Base-by-base conservation (phyloP, 2,113 vertebrate species). In the Microcebus jonahi region DNA sequence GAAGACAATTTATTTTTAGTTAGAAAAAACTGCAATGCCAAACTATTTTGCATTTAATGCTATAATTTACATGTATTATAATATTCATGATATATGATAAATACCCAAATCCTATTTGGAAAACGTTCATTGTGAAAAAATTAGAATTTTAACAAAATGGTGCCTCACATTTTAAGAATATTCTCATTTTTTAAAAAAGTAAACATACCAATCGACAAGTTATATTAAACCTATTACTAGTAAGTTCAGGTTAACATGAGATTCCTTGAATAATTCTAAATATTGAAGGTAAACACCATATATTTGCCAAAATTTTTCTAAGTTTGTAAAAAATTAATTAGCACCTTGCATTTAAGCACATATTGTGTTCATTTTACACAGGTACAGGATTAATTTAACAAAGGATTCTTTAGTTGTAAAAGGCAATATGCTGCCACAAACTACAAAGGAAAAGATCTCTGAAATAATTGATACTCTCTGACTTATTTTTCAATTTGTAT, bases 31-130 rank as follows among this genome's bases (percentile, higher is more conserved):
- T 83, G 27, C 68, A 93, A 92, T 31, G 76, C 82, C 80, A 97
- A 97, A 97, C 34, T 90, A 97, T 75, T 65, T 96, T 97, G 95
- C 96, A 94, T 91, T 97, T 97, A 97, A 96, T 87, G 77, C 34
- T 93, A 80, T 23, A 82, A 97, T 95, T 96, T 97, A 94, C 87
- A 97, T 89, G 82, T 92, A 98, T 93, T 96, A 95, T 39, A 98
- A 96, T 97, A 97, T 96, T 96, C 91, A 97, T 97, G 96, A 87
- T 84, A 42, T 57, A 87, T 3, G 13, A 93, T 80, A 97, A 97
- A 96, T 86, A 97, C 42, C 18, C 73, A 86, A 97, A 97, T 76
- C 53, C 63, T 76, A 88, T 82, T 88, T 83, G 61, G 79, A 96
- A 90, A 95, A 90, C 57, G 1, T 81, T 85, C 42, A 63, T 84